phyloP scores from a whole-genome alignment of 2,888 invertebrate species.

The Brenthis daphne region DNA sequence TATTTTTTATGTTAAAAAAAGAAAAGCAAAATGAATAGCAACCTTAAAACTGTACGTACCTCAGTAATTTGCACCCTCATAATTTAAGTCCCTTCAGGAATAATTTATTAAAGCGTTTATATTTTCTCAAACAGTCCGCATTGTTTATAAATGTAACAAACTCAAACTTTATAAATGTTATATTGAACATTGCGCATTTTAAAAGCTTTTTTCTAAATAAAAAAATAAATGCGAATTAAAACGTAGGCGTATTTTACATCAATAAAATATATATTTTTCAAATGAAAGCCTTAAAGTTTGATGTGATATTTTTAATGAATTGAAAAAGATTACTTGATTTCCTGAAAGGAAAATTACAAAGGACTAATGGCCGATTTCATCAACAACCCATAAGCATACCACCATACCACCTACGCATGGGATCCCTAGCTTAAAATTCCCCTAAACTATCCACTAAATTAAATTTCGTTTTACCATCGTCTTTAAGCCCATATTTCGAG shows the following conservation, averaged over 20 bases:
- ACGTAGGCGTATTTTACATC: background rate
- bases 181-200: background rate
- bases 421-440: too few species aligned
- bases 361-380: too few species aligned
- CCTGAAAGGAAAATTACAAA: too few species aligned
- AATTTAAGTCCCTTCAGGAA: slow-evolving; percentile 1
- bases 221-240: background rate
- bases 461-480: too few species aligned
- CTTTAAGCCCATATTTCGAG: too few species aligned
- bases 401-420: too few species aligned
- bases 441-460: too few species aligned
- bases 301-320: too few species aligned
- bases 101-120: slow-evolving; percentile 7
- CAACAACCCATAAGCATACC: too few species aligned
- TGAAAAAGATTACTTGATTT: too few species aligned
- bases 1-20: slow-evolving; percentile 1
- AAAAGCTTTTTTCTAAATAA: background rate
- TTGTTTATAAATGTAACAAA: background rate
- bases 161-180: background rate
- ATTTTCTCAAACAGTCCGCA: background rate
- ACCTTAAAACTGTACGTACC: background rate
- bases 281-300: too few species aligned
- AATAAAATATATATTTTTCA: too few species aligned
- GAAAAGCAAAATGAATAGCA: background rate
- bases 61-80: slow-evolving; percentile 12